phyloP scores from a whole-genome alignment of 92 coral and sea anemone genomes.

The Metridium senile region DNA sequence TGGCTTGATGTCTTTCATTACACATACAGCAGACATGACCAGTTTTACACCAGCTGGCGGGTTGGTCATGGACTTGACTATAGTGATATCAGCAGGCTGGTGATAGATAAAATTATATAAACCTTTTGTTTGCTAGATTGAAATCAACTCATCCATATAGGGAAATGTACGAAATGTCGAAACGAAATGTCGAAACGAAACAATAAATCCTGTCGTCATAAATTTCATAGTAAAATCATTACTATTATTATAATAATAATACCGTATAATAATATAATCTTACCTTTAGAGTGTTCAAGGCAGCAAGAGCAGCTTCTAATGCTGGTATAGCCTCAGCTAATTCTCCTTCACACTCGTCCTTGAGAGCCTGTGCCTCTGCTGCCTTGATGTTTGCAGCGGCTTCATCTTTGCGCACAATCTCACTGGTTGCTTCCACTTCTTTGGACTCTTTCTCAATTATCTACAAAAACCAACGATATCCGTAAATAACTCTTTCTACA shows the following conservation, averaged over 20 bases:
- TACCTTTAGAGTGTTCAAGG: constrained; percentile 98
- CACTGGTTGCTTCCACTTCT: constrained; percentile 96
- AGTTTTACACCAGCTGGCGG: constrained; percentile 99
- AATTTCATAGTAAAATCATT: too few species aligned
- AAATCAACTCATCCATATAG: too few species aligned
- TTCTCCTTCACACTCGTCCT: constrained; percentile 97
- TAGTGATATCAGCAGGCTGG: constrained; percentile 98
- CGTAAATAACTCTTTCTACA: too few species aligned
- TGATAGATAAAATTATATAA: background rate
- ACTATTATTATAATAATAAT: too few species aligned
- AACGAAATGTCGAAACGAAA: too few species aligned
- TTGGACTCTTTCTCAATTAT: constrained; percentile 94
- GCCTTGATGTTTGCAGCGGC: constrained; percentile 97
- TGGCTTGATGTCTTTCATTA: constrained; percentile 96
- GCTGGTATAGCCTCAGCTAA: constrained; percentile 98
- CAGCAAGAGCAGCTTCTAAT: constrained; percentile 98
- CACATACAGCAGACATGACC: constrained; percentile 98
- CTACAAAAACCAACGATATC: constrained; percentile 39
- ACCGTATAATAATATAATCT: background rate
- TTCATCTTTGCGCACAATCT: constrained; percentile 95
- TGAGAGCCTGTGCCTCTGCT: constrained; percentile 93
- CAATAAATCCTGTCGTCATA: too few species aligned
- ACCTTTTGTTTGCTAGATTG: too few species aligned
- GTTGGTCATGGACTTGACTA: constrained; percentile 94
- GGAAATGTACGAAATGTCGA: too few species aligned